These are phyloP conservation scores for Holocentrus rufus DNA, from an alignment of 2,797 vertebrate species.

Conservation along the genomic window DNA sequence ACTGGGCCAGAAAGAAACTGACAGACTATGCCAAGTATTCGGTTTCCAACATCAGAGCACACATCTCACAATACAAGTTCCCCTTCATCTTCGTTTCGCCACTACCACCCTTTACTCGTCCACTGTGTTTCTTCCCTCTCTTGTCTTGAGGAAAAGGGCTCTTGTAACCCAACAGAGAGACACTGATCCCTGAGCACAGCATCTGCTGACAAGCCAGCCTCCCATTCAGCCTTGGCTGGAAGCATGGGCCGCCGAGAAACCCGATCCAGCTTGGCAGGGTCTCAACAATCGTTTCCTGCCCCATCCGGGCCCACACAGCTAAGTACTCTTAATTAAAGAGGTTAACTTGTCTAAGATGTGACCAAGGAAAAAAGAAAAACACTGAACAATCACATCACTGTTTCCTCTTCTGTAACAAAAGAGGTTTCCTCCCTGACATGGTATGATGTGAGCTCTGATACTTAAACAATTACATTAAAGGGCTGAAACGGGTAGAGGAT, in stretches of 20 bases:
- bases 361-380: conserved; percentile 65
- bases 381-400: conserved; percentile 78
- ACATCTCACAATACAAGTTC: conserved; percentile 76
- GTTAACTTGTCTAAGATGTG: conserved; percentile 85
- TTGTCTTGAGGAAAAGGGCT: conserved; percentile 79
- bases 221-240: conserved; percentile 83
- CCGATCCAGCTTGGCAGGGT: conserved; percentile 83
- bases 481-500: conserved; percentile 67
- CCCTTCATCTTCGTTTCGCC: conserved; percentile 72
- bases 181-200: conserved; percentile 84
- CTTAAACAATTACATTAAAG: conserved; percentile 78
- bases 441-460: conserved; percentile 75
- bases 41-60: conserved; percentile 78
- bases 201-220: conserved; percentile 87
- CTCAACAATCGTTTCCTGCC: conserved; percentile 84
- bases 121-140: conserved; percentile 55
- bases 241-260: conserved; percentile 80
- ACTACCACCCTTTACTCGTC: conserved; percentile 73
- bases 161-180: conserved; percentile 79
- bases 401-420: conserved; percentile 75
- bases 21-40: conserved; percentile 77
- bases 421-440: conserved; percentile 72
- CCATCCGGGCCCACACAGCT: conserved; percentile 79
- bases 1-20: conserved; percentile 77
- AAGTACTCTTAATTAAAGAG: conserved; percentile 83